phyloP scores from a whole-genome alignment of 2,797 vertebrate genomes.

The Pelodytes ibericus region DNA sequence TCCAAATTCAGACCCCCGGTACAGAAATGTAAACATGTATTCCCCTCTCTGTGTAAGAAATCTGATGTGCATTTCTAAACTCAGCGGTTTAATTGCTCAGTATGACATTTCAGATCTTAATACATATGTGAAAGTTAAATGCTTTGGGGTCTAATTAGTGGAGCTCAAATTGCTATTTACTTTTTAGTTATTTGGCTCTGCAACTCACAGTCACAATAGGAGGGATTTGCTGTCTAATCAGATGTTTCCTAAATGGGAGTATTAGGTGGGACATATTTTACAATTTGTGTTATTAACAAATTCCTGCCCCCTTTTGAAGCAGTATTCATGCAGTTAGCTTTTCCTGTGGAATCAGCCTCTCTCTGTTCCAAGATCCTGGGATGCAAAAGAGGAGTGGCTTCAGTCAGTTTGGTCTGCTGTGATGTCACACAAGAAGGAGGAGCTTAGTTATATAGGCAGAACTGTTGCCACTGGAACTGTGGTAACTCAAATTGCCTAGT shows the following conservation, averaged over 20 bases:
- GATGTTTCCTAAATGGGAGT: conserved; percentile 10
- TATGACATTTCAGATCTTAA: conserved; percentile 18
- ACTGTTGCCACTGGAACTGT: too few species aligned
- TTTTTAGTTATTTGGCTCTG: conserved; percentile 20
- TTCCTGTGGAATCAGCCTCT: too few species aligned
- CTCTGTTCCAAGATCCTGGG: too few species aligned
- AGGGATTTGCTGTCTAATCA: not conserved
- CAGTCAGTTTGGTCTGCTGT: too few species aligned
- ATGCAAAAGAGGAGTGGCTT: too few species aligned
- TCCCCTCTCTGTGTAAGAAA: not conserved
- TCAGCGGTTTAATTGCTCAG: conserved; percentile 17
- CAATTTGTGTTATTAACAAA: too few species aligned
- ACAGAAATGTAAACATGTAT: not conserved
- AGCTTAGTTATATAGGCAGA: too few species aligned
- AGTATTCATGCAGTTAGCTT: too few species aligned
- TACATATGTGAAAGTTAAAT: conserved; percentile 23
- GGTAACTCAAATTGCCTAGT: too few species aligned
- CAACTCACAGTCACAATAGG: conserved; percentile 6
- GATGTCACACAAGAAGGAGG: too few species aligned
- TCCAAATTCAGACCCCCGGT: conserved; percentile 7
- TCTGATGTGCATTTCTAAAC: not conserved
- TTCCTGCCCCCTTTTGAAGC: too few species aligned
- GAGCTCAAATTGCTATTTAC: conserved; percentile 25
- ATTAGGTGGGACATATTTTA: not conserved
- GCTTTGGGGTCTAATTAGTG: conserved; percentile 46